Evolutionary conservation across 2,797 vertebrate species (phyloP), one percentile per base, ranked within the genome.

Genomic region (Lepus townsendii): DNA sequence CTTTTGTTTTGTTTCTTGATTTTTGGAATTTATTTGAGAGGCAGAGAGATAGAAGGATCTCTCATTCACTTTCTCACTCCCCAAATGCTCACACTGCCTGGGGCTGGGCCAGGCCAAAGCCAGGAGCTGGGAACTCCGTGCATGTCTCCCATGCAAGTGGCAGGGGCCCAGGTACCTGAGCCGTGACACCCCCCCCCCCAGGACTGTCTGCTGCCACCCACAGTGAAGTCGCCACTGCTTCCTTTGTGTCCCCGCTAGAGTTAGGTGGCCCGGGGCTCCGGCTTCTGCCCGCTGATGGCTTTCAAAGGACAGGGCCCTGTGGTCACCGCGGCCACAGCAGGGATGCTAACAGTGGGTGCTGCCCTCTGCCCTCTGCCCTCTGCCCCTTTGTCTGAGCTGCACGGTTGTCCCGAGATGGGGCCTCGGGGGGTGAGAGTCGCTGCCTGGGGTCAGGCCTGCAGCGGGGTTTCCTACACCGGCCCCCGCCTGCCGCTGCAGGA

Each of bases 281-380:
- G 20, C 47, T 68, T 76, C 26, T 76, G 73, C 62, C 22, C 69
- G 1, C 7, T 11, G 20, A 30, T 57, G 91, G 50, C 50, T 90
- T 62, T 38, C 24, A 50, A 63, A 54, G 63, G 6, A 2, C 0
- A 7, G 0, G 5, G n/a, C 20, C 38, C 22, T 50, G 27, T 27
- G 8, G 38, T 32, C 32, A n/a, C 30, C 1, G 0, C 19, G 20
- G n/a, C 35, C 76, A 14, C 5, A 35, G 65, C 13, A 72, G 3
- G 17, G 10, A 9, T 27, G n/a, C 22, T 2, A 1, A 62, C 2
- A 20, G 3, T 3, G 7, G 7, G 35, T 3, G 38, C 60, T 19
- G n/a, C 7, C 0, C 19, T 57, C 19, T 7, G 47, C 12, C 17
- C 89, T 57, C 19, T 7, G 47, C 0, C 3, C 16, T 16, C 14